phyloP scores from a whole-genome alignment of 2,113 vertebrate genomes.

The Cepphus grylle region DNA sequence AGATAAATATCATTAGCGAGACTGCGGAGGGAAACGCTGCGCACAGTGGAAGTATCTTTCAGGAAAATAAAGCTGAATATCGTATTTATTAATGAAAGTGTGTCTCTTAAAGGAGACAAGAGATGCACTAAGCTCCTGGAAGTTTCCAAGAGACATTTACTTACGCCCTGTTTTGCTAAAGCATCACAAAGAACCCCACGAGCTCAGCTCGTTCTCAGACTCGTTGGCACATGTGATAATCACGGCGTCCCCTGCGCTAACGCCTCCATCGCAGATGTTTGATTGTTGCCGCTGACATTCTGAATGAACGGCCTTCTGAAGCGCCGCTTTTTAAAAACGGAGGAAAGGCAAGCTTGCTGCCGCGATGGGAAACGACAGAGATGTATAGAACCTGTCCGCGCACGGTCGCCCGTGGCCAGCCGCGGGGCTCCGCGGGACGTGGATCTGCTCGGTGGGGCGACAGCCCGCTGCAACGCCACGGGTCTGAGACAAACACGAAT shows the following conservation, averaged over 20 bases:
- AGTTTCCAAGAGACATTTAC: background rate
- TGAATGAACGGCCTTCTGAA: background rate
- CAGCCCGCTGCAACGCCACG: background rate
- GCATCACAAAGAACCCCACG: background rate
- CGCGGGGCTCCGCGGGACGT: background rate
- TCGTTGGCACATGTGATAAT: background rate
- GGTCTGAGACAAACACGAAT: background rate
- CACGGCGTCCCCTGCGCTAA: background rate
- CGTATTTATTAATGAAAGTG: background rate
- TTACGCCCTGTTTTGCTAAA: background rate
- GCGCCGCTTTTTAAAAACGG: background rate
- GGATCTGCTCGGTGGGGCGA: background rate
- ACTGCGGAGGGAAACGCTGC: background rate
- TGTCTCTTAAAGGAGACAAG: background rate
- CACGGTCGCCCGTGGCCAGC: background rate
- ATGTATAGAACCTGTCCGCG: background rate
- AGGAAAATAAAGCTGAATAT: conserved; percentile 19
- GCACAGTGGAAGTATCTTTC: background rate
- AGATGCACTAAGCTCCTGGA: background rate
- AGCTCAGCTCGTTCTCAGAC: background rate
- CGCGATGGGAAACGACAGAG: background rate
- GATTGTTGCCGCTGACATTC: background rate
- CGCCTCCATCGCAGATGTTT: background rate
- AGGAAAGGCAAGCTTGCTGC: background rate
- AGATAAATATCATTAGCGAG: conserved; percentile 40